Evolutionary conservation across 2,888 invertebrate genomes (phyloP).

Genomic region (Leucophenga montana): DNA sequence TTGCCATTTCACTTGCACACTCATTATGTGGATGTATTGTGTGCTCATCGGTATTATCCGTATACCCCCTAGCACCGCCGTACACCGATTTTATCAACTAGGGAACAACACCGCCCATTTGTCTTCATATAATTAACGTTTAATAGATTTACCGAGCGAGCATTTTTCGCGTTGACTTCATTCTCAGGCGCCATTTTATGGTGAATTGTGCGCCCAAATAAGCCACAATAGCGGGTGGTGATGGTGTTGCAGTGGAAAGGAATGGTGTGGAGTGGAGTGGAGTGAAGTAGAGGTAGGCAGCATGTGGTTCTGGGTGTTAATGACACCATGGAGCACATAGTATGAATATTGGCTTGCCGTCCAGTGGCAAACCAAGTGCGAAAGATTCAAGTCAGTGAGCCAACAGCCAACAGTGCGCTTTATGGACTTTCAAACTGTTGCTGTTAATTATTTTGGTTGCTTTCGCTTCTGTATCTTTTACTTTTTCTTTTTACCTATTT

Average conservation of each 20-base stretch:
- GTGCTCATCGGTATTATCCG: background rate
- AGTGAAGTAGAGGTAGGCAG: conserved; percentile 30
- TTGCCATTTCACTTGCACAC: too few species aligned
- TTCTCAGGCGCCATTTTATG: conserved; percentile 44
- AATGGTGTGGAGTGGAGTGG: too few species aligned
- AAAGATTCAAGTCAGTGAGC: background rate
- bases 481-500: background rate
- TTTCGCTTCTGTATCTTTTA: background rate
- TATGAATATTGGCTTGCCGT: background rate
- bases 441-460: conserved; percentile 59
- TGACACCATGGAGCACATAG: background rate
- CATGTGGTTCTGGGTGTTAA: too few species aligned
- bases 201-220: conserved; percentile 62
- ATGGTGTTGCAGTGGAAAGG: conserved; percentile 35
- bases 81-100: background rate
- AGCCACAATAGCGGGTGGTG: conserved; percentile 51
- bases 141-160: conserved; percentile 67
- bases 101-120: conserved; percentile 50
- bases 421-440: conserved; percentile 66
- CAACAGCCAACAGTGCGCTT: conserved; percentile 40
- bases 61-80: conserved; percentile 33
- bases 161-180: conserved; percentile 61
- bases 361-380: background rate
- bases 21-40: conserved; percentile 29
- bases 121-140: conserved; percentile 67